Evolutionary conservation across 2,888 invertebrate genomes (phyloP), one percentile per base, ranked within the genome.

Genomic region (Hydroisotoma schaefferi): DNA sequence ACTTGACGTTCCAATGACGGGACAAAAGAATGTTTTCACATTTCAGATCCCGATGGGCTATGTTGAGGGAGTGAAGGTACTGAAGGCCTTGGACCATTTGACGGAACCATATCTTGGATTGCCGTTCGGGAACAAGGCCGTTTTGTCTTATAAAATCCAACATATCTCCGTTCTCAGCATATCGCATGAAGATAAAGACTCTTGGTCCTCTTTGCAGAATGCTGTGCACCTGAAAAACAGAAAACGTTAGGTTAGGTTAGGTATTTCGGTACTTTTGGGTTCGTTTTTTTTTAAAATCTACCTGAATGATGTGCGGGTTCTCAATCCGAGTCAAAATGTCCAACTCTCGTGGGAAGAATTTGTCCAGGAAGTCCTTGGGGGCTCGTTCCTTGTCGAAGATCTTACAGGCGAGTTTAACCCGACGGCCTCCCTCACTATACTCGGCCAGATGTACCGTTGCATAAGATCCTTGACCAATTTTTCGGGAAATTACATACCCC

Each of bases 301-400:
- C 53, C 61, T 76, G 75, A 69, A 94, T 89, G 48, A 94, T 87
- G 75, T 94, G 88, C 6, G 90, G 88, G 78, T 94, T 93, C 76
- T 91, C 87, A 69, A 95, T 87, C 77, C 88, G 87, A 26, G 88
- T 90, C 62, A 94, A 79, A 71, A 94, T 91, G 73, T 93, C 89
- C 71, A 94, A 81, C 80, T 95, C 94, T 61, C 94, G 84, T 27
- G 94, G 94, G 74, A 94, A 89, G 79, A 95, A 95, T 79, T 91
- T 92, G 71, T 88, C 87, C 73, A 92, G 82, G 80, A 93, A 94
- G 80, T 94, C 93, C 62, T 83, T 81, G 8, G 92, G 92, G 47
- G 92, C 91, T 78, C 89, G 89, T 72, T 86, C 86, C 75, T 90
- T 90, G 76, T 93, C 90, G 74, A 94, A 92, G 75, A 94, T 89